Evolutionary conservation across 2,888 invertebrate species (phyloP), one percentile per base, ranked within the genome.

Genomic region (Plagodis pulveraria): DNA sequence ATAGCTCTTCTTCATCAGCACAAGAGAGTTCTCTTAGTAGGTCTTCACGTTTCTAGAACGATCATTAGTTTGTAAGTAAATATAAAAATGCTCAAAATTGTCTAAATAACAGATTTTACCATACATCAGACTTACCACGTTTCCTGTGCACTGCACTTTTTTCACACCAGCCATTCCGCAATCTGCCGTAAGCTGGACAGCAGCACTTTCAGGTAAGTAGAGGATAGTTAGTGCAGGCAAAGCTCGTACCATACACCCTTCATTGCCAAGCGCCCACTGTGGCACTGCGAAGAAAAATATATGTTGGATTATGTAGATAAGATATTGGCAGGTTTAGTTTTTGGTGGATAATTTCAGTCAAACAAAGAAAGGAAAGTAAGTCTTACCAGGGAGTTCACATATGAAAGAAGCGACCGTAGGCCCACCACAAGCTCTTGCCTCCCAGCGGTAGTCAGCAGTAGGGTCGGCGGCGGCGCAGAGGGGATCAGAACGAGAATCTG

Each of bases 351-450:
- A 2, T 22, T 22, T 22, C 4, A 22, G 22, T 22, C 1, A 38
- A 38, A 38, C 6, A 38, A 38, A 38, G 6, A 38, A 38, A 5
- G 9, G 12, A 7, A 32, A 9, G 32, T 45, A 6, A 11, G 35
- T 35, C 53, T 55, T 74, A 96, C 96, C 96, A 74, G 96, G 95
- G 77, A 96, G 91, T 93, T 96, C 96, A 80, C 96, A 96, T 65
- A 96, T 95, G 81, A 96, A 96, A 6, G 96, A 95, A 0, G 96
- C 96, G 0, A 96, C 95, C 65, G 96, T 95, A 0, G 96, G 96
- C 33, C 96, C 96, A 8, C 96, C 96, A 74, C 96, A 96, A 9
- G 95, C 93, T 49, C 95, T 90, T 0, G 96, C 95, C 76, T 95
- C 95, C 96, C 96, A 96, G 65, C 96, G 94, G 86, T 96, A 96